Conservation (phyloP, 2,113 vertebrate genomes). For the Phrynosoma platyrhinos region DNA sequence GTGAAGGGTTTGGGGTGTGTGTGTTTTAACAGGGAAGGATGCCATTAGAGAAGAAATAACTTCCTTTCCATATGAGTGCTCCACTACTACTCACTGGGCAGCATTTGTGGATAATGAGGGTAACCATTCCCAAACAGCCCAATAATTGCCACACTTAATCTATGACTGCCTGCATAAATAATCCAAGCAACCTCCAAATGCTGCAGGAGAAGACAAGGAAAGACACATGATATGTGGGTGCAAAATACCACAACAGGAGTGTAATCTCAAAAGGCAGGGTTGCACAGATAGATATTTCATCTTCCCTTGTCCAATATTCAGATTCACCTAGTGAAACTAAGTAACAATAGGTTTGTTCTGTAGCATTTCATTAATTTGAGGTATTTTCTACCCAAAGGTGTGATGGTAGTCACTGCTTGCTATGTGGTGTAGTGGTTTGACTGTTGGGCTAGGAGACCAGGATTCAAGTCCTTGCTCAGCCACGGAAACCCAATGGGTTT, state of each 20-base stretch:
- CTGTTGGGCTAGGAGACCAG: no score
- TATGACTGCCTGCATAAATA: slow-evolving; percentile 10
- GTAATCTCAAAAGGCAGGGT: not conserved
- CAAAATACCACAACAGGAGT: slow-evolving; percentile 54
- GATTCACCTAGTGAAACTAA: not conserved
- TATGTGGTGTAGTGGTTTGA: no score
- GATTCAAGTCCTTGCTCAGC: no score
- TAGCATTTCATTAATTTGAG: no score
- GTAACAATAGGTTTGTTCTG: not conserved
- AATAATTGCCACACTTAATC: slow-evolving; percentile 43
- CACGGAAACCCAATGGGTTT: no score
- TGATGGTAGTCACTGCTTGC: no score
- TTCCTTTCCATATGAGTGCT: slow-evolving; percentile 18
- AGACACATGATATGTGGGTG: slow-evolving; percentile 49
- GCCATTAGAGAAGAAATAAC: not conserved
- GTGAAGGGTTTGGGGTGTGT: not conserved
- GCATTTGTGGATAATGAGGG: slow-evolving; percentile 48
- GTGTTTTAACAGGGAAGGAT: no score
- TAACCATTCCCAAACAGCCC: slow-evolving; percentile 32
- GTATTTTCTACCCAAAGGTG: no score
- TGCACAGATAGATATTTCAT: not conserved
- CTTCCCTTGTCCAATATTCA: not conserved
- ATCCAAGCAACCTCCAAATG: not conserved
- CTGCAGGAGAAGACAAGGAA: slow-evolving; percentile 48
- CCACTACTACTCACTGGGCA: not conserved